Base-by-base conservation (phyloP, 2,888 invertebrate genomes). In the Hyalella azteca region DNA sequence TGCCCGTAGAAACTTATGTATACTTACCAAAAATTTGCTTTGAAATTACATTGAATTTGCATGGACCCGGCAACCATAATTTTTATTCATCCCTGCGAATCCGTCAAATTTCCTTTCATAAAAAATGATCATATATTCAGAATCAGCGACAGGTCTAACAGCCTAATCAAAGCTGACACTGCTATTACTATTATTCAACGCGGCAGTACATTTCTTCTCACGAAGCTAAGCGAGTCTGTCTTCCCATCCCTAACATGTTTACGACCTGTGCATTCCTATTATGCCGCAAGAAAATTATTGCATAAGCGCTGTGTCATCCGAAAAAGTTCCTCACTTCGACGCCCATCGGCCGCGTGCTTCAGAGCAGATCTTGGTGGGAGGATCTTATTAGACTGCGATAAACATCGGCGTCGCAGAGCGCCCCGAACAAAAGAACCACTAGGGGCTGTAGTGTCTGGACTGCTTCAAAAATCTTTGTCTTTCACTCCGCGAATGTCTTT, bases 261-360 rank as follows among this genome's bases (percentile, higher is more conserved):
- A 54, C 54, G 54, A 54, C 54, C 66, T 66, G 22, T 36, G 36
- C 36, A 36, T 66, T 66, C 66, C 66, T 66, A 66, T 66, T 66
- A 66, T 66, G 36, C 36, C n/a, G 66, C 66, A 66, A n/a, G 4
- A 13, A 66, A 66, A 66, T 66, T 66, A 66, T 66, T 66, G 66
- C 66, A 66, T 66, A 66, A 66, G 36, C 66, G 66, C 66, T 66
- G 66, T 36, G 66, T 66, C 66, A 66, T 19, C 19, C 66, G 4
- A 29, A 36, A 66, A 59, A 66, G 29, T 19, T 22, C 19, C 66
- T 66, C 36, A 36, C 66, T 36, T 66, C 36, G 36, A 66, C 66
- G 66, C 66, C 66, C 66, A 36, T 36, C 36, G 36, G 66, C 29
- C 36, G 66, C n/a, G 26, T 11, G 2, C 29, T 36, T 36, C 66